Base-by-base conservation (phyloP, 2,888 invertebrate genomes). In the Cacoxenus indagator region DNA sequence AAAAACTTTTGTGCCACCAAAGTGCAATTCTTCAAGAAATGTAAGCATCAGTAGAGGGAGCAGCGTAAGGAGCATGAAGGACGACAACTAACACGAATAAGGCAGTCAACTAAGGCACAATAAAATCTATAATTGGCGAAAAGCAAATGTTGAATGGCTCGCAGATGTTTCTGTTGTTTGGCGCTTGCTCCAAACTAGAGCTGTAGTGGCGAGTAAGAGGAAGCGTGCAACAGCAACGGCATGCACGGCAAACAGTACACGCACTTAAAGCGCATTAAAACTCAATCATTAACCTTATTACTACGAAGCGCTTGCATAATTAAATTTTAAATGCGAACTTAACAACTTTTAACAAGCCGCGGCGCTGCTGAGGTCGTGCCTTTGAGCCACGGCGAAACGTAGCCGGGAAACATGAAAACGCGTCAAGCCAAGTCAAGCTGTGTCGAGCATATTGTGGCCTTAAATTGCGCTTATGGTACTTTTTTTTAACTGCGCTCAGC, bases 241-340 rank as follows among this genome's bases (percentile, higher is more conserved):
- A 29, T 26, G 24, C 22, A 19, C 19, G 24, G 14, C 29, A 31
- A 31, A 24, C 62, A 27, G 29, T 61, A 45, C 43, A 55, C 9
- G 51, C 54, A 29, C 51, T 70, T 69, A 27, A 64, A 19, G 67
- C 46, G 64, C 57, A n/a, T 70, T 67, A 67, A 65, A 80, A 73
- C 74, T 70, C 70, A 73, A 75, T 74, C 75, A 76, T 80, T 83
- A 76, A 80, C 73, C 75, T 71, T 72, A 74, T 80, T 83, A 83
- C 71, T 5, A 64, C 29, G 19, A 11, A 19, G 24, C 17, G 24
- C 45, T 64, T 65, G 70, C 73, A 72, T 81, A 83, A 81, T 82
- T 80, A 70, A 76, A 82, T 81, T 81, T 78, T 70, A 72, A 75
- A 78, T 83, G 81, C 81, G 71, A 74, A 76, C 73, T 78, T 70